Base-by-base conservation (phyloP, 2,797 vertebrate genomes). In the Tadarida brasiliensis region DNA sequence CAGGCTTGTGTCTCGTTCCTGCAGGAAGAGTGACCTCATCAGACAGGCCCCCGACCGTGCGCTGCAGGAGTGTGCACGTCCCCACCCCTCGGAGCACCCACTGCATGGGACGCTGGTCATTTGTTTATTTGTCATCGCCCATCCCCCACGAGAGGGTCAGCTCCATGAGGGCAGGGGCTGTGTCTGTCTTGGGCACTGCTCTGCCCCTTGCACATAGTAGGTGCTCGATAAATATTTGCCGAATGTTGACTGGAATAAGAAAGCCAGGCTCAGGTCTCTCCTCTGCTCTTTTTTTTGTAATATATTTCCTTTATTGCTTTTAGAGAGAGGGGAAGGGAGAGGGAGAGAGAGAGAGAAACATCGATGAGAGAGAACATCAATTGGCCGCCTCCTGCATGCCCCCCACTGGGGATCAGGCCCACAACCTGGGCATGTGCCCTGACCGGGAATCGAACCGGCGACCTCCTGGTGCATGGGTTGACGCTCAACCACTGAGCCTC, bases 131-230 rank as follows among this genome's bases (percentile, higher is more conserved):
- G n/a, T 83, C 28, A 2, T 17, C 11, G n/a, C 51, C 35, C 1
- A 0, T 11, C 44, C 24, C 11, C 49, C 6, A 3, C 1, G 0
- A 22, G 14, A 56, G 59, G 0, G 10, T 54, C 54, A 2, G 30
- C 44, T 10, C 49, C 5, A 0, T 15, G 57, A 63, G 54, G 68
- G 11, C 44, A 4, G 39, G 35, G 51, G 4, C 87, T 2, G 3
- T 5, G 22, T 22, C 74, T 30, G 22, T 10, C 47, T 17, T 1
- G 49, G 44, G 39, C 17, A 6, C 67, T 11, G 19, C 71, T 26
- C 47, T 51, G 28, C 28, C 17, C 65, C 33, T n/a, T 0, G 1
- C 39, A 26, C 30, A 10, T 22, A 30, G 16, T 39, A 44, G 54
- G 26, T 19, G 5, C 33, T 65, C 56, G 2, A 0, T 7, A 33